phyloP scores from a whole-genome alignment of 2,113 vertebrate species.

The Cariama cristata region DNA sequence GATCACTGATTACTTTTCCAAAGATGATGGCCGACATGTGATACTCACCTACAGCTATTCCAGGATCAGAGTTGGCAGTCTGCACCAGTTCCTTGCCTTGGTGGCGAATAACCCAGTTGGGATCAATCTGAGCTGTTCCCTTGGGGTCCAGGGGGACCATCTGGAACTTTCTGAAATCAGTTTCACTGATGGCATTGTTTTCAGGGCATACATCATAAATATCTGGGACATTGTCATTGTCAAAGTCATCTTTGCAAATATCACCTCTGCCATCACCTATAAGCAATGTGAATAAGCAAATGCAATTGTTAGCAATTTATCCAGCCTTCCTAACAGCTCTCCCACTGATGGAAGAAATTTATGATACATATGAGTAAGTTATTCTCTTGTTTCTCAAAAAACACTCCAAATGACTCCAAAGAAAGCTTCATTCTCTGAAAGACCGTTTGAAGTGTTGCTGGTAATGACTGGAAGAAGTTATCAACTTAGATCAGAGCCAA shows the following conservation, averaged over 20 bases:
- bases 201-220: conserved; percentile 95
- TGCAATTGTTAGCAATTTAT: not conserved
- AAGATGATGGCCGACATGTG: not conserved
- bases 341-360: not conserved
- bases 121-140: conserved; percentile 97
- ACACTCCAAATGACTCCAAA: not conserved
- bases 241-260: conserved; percentile 96
- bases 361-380: not conserved
- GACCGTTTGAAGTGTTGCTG: not conserved
- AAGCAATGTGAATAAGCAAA: not conserved
- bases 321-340: not conserved
- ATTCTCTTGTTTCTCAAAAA: not conserved
- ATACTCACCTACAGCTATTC: conserved; percentile 94
- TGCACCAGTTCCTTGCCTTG: conserved; percentile 98
- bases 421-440: not conserved
- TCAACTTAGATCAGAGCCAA: not conserved
- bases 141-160: conserved; percentile 98
- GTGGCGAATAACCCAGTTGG: conserved; percentile 97
- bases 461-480: not conserved
- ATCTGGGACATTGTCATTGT: conserved; percentile 93
- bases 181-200: conserved; percentile 91
- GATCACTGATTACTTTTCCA: not conserved
- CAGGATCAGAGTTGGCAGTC: conserved; percentile 97
- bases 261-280: conserved; percentile 95
- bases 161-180: conserved; percentile 98